phyloP scores from a whole-genome alignment of 30 jellyfish, hydroid and myxozoan species.

The Hydractinia symbiolongicarpus region DNA sequence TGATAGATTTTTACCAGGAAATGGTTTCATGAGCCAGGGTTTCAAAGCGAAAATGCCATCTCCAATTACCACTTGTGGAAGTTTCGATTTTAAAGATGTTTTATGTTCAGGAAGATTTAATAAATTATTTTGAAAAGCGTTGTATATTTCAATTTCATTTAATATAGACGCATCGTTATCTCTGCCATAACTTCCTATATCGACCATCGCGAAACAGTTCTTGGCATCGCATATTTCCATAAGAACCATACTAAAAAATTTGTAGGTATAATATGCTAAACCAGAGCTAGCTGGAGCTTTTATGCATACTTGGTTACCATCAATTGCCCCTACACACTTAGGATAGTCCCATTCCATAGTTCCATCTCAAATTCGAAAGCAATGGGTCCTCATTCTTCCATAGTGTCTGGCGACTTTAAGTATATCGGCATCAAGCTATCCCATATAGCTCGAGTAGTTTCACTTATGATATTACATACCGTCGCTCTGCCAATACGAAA shows the following conservation, averaged over 20 bases:
- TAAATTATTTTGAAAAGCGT: too few species aligned
- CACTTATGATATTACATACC: too few species aligned
- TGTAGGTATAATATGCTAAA: slow-evolving; percentile 24
- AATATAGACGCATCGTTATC: slow-evolving; percentile 34
- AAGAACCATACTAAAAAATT: slow-evolving; percentile 33
- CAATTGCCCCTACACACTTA: slow-evolving; percentile 21
- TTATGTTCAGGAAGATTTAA: too few species aligned
- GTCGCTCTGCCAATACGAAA: too few species aligned
- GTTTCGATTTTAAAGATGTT: background rate
- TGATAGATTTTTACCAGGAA: background rate
- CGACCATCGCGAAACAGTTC: slow-evolving; percentile 30
- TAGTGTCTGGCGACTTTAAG: too few species aligned
- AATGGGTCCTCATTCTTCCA: slow-evolving; percentile 34
- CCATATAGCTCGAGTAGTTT: too few species aligned
- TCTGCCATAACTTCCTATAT: slow-evolving; percentile 37
- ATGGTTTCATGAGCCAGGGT: too few species aligned
- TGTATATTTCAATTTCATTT: too few species aligned
- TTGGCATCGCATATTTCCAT: slow-evolving; percentile 48
- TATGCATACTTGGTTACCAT: slow-evolving; percentile 19
- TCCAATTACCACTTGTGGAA: too few species aligned
- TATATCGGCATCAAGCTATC: too few species aligned
- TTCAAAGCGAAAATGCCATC: too few species aligned
- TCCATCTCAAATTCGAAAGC: slow-evolving; percentile 26
- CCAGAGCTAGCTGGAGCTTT: slow-evolving; percentile 40
- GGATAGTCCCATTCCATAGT: slow-evolving; percentile 41